Conservation (phyloP, 2,888 invertebrate species). For the Acrobasis suavella region DNA sequence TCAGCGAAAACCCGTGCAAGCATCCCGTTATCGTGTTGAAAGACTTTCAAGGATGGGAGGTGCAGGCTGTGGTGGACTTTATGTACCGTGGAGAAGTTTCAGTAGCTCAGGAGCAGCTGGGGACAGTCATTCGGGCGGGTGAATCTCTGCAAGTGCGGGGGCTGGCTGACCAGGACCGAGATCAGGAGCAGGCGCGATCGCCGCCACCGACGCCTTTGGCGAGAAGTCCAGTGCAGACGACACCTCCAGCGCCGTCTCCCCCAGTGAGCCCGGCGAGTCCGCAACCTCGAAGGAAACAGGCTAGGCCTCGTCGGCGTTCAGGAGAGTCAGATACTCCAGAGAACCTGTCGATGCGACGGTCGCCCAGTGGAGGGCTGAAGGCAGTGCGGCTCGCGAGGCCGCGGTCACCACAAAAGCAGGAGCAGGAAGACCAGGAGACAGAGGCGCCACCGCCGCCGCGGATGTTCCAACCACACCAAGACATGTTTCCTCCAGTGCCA, state of each 20-base stretch:
- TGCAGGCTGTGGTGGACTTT: slow-evolving; percentile 94
- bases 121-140: slow-evolving; percentile 92
- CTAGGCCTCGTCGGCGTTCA: slow-evolving; percentile 91
- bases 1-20: slow-evolving; percentile 95
- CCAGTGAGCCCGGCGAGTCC: slow-evolving; percentile 87
- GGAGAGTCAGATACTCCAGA: slow-evolving; percentile 86
- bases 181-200: slow-evolving; percentile 60
- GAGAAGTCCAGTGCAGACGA: slow-evolving; percentile 71
- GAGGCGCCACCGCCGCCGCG: slow-evolving; percentile 82
- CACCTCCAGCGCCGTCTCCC: slow-evolving; percentile 72
- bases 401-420: slow-evolving; percentile 69
- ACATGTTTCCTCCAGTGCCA: slow-evolving; percentile 88
- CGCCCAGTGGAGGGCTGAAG: slow-evolving; percentile 65
- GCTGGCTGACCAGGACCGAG: slow-evolving; percentile 85
- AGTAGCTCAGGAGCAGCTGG: slow-evolving; percentile 92
- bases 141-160: slow-evolving; percentile 93
- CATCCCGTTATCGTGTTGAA: slow-evolving; percentile 96
- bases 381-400: slow-evolving; percentile 69
- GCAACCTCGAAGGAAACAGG: slow-evolving; percentile 93
- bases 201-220: slow-evolving; percentile 68
- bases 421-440: slow-evolving; percentile 67
- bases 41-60: slow-evolving; percentile 94
- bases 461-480: slow-evolving; percentile 80
- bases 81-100: slow-evolving; percentile 97
- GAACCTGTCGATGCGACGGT: slow-evolving; percentile 84